Evolutionary conservation across 2,888 invertebrate species (phyloP).

Genomic region (Ligdia adustata): DNA sequence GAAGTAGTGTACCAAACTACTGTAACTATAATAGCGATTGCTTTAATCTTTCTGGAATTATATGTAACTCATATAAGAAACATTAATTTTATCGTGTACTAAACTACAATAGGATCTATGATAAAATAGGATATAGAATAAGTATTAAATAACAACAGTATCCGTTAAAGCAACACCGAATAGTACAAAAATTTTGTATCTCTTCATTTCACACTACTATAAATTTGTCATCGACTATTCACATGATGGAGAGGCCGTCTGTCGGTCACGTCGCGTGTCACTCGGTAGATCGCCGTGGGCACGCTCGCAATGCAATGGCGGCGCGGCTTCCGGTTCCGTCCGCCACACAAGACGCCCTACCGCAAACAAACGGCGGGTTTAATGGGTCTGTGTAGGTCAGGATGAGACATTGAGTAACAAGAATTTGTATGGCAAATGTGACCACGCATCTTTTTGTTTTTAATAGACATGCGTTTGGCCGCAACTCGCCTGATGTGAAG

Average conservation of each 20-base stretch:
- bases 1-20: too few species aligned
- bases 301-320: neutral
- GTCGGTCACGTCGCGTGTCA: constrained; percentile 8
- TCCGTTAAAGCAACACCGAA: neutral
- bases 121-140: too few species aligned
- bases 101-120: too few species aligned
- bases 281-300: neutral
- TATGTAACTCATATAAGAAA: too few species aligned
- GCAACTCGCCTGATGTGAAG: too few species aligned
- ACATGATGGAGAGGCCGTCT: constrained; percentile 9
- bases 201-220: constrained; percentile 4
- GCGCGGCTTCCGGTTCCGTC: constrained; percentile 19
- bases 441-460: too few species aligned
- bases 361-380: constrained; percentile 15
- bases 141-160: neutral
- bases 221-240: constrained; percentile 16
- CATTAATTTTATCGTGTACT: too few species aligned
- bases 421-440: too few species aligned
- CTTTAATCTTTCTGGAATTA: too few species aligned
- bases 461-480: too few species aligned
- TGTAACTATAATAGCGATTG: too few species aligned
- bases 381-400: constrained; percentile 11
- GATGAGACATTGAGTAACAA: too few species aligned
- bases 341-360: constrained; percentile 26
- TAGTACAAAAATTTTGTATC: neutral